Evolutionary conservation across 2,888 invertebrate species (phyloP).

Genomic region (Erebia aethiops): DNA sequence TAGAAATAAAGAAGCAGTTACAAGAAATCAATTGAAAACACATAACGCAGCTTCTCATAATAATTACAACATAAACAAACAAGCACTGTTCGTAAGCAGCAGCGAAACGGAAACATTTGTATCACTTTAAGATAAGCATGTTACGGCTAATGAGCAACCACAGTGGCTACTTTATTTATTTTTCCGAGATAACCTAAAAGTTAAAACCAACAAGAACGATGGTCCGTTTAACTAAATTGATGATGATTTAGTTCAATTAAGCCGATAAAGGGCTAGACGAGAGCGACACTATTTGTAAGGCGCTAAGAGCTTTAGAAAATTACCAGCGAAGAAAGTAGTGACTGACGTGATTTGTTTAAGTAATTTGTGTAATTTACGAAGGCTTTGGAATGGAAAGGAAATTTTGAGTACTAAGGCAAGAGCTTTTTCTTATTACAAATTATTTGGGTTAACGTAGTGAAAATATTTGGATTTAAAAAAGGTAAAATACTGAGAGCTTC

Average conservation of each 20-base stretch:
- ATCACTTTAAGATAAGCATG: slow-evolving; percentile 45
- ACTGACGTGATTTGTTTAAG: slow-evolving; percentile 30
- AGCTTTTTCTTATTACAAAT: neutral
- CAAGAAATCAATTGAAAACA: slow-evolving; percentile 19
- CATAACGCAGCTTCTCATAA: slow-evolving; percentile 14
- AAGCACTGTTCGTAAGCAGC: slow-evolving; percentile 37
- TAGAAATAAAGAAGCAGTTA: neutral
- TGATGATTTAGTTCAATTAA: slow-evolving; percentile 74
- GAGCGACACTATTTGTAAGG: slow-evolving; percentile 27
- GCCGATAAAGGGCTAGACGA: slow-evolving; percentile 57
- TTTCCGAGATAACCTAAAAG: slow-evolving; percentile 60
- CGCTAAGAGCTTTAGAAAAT: slow-evolving; percentile 28
- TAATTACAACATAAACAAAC: slow-evolving; percentile 29
- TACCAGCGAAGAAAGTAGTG: slow-evolving; percentile 15
- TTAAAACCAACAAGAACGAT: slow-evolving; percentile 36
- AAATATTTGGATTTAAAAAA: neutral
- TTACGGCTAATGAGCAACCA: slow-evolving; percentile 49
- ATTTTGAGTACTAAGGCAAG: neutral
- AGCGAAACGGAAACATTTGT: slow-evolving; percentile 42
- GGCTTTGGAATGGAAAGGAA: slow-evolving; percentile 2
- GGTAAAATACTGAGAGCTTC: neutral
- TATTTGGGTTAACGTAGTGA: neutral
- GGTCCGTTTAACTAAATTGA: slow-evolving; percentile 61
- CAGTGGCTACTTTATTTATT: slow-evolving; percentile 51
- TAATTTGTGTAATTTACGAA: slow-evolving; percentile 14